Conservation (phyloP, 2,888 invertebrate genomes). For the Amorpha juglandis region DNA sequence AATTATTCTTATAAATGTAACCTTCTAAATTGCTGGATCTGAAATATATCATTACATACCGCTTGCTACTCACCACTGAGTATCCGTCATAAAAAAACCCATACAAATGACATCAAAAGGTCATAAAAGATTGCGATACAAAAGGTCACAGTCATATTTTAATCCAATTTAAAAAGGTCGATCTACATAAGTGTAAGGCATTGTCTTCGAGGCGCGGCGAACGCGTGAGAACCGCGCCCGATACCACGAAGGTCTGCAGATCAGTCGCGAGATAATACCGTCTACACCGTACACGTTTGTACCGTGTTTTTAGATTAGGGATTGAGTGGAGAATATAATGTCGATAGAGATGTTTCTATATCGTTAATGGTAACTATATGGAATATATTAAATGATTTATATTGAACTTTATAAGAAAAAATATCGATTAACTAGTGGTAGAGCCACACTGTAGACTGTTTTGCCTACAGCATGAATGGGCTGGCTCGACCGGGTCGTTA, state of each 20-base stretch:
- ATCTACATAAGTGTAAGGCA: constrained; percentile 33
- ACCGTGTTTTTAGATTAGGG: not conserved
- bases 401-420: not conserved
- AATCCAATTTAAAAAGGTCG: constrained; percentile 51
- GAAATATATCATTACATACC: no score
- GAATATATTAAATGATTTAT: no score
- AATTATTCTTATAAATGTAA: no score
- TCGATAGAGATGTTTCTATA: not conserved
- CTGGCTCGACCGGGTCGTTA: no score
- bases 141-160: constrained; percentile 29
- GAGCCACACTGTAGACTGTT: no score
- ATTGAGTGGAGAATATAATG: not conserved
- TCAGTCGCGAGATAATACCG: constrained; percentile 44
- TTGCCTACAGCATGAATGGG: no score
- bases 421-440: not conserved
- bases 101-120: not conserved
- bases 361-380: not conserved
- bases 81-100: not conserved
- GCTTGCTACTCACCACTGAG: not conserved
- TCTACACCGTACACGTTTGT: not conserved
- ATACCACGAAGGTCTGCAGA: constrained; percentile 49
- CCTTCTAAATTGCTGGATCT: no score
- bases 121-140: not conserved
- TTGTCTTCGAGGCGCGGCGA: constrained; percentile 36
- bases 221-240: constrained; percentile 59